These are phyloP conservation scores for Propithecus deckenii DNA, from an alignment of 2,797 vertebrate genomes.

Conservation along the genomic window DNA sequence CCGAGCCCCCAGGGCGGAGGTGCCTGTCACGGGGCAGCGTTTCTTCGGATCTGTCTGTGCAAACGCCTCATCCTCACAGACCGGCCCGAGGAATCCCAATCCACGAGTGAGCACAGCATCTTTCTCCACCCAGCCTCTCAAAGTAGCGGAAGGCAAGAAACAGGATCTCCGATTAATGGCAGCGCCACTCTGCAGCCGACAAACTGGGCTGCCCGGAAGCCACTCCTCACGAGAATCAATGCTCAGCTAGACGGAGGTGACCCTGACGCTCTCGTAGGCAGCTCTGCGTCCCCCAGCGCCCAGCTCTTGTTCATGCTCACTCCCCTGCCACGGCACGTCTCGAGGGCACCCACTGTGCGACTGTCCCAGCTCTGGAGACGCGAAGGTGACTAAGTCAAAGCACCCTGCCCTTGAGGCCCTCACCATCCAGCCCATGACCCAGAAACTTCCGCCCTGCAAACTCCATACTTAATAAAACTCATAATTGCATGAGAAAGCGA, in stretches of 20 bases:
- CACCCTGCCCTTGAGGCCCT: not conserved
- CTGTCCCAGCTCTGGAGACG: not conserved
- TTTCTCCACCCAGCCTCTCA: not conserved
- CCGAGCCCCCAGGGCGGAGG: not conserved
- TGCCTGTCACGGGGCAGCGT: fast-evolving
- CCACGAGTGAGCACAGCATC: fast-evolving
- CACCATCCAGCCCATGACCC: not conserved
- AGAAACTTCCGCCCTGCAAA: not conserved
- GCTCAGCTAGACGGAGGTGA: not conserved
- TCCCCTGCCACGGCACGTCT: fast-evolving
- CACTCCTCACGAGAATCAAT: not conserved
- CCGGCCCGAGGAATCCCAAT: not conserved
- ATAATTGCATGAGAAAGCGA: not conserved
- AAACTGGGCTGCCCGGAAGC: not conserved
- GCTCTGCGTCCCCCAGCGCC: not conserved
- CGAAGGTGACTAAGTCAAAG: not conserved
- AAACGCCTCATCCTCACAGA: not conserved
- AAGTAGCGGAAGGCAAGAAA: not conserved
- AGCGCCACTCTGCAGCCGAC: fast-evolving
- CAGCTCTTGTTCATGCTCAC: not conserved
- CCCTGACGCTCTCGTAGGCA: not conserved
- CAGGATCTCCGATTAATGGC: not conserved
- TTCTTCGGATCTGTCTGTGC: not conserved
- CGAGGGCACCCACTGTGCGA: not conserved
- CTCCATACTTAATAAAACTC: not conserved